Conservation (phyloP, 2,113 vertebrate genomes). For the Arothron firmamentum region DNA sequence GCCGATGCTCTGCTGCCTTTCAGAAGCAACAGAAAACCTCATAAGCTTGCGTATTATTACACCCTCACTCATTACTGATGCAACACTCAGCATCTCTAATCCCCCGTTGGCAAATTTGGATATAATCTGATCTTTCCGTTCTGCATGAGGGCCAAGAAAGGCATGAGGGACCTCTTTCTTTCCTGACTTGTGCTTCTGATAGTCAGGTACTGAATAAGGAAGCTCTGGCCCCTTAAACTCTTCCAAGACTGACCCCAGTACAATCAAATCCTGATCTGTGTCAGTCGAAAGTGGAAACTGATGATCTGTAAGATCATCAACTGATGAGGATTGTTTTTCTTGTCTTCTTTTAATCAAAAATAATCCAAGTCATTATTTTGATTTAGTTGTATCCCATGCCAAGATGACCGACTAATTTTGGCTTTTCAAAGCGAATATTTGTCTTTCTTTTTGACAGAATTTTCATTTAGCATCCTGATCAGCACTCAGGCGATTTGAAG, state of each 20-base stretch:
- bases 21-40: constrained; percentile 25
- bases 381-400: no score
- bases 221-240: not conserved
- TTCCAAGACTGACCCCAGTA: constrained; percentile 27
- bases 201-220: no score
- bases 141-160: constrained; percentile 17
- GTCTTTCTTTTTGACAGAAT: constrained; percentile 30
- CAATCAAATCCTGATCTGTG: constrained; percentile 24
- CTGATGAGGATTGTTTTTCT: constrained; percentile 20
- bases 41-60: constrained; percentile 30
- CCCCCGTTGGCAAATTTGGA: constrained; percentile 13
- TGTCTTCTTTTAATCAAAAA: not conserved
- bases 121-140: constrained; percentile 34
- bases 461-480: constrained; percentile 41
- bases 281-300: constrained; percentile 10
- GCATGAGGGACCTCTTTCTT: constrained; percentile 24
- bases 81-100: constrained; percentile 37
- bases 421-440: constrained; percentile 17
- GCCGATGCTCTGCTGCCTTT: constrained; percentile 15
- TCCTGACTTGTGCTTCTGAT: not conserved
- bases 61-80: constrained; percentile 19
- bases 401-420: constrained; percentile 4
- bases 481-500: constrained; percentile 44
- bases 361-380: not conserved
- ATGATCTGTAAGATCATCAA: constrained; percentile 27